phyloP scores from a whole-genome alignment of 2,113 vertebrate genomes.

The Eurypyga helias region DNA sequence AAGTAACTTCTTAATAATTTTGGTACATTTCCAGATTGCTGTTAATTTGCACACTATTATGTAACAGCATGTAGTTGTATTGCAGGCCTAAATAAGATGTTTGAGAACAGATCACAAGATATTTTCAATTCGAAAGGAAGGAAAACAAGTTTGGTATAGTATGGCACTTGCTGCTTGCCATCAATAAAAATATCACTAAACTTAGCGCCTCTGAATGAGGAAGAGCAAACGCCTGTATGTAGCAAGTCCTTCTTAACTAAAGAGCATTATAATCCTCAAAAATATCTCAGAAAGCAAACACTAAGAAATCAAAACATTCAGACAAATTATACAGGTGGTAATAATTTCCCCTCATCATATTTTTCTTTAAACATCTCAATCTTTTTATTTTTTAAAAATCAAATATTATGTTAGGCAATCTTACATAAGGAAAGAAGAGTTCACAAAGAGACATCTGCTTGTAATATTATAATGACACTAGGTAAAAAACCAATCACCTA shows the following conservation, averaged over 20 bases:
- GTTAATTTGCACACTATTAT: background rate
- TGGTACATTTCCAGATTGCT: slow-evolving; percentile 11
- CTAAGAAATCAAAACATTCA: background rate
- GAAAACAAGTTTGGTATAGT: background rate
- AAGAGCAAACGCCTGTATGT: background rate
- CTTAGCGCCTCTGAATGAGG: background rate
- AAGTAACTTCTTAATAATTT: background rate
- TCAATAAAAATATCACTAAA: background rate
- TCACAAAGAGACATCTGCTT: background rate
- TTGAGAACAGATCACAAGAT: background rate
- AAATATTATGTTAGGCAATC: background rate
- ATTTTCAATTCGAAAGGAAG: background rate
- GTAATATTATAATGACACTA: background rate
- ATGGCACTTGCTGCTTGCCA: background rate
- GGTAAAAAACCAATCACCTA: background rate
- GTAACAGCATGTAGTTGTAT: background rate
- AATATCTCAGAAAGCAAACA: background rate
- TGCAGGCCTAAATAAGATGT: background rate
- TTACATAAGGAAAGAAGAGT: background rate
- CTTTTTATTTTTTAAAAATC: background rate
- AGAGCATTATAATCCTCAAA: background rate
- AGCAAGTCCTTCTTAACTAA: background rate
- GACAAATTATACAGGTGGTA: background rate
- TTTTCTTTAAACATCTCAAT: background rate
- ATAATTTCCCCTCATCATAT: background rate